Evolutionary conservation across 2,113 vertebrate genomes (phyloP), one percentile per base, ranked within the genome.

Genomic region (Rhinichthys klamathensis): DNA sequence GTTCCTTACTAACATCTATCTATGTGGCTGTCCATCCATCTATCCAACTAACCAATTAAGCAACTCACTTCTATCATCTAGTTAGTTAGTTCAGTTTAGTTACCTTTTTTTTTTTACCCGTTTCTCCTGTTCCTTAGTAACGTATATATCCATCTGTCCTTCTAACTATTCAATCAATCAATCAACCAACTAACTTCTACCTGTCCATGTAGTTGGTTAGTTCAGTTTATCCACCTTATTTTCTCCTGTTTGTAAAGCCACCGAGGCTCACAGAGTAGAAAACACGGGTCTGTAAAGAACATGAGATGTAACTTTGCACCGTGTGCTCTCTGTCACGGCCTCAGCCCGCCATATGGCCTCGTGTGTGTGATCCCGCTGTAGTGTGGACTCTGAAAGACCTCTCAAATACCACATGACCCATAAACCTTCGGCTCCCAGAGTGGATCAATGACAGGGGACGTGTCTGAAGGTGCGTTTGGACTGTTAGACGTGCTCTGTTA

Each of bases 401-500:
- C 91, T 92, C 87, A 87, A 83, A 88, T 92, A 88, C 90, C 90
- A 80, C 54, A 56, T 74, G 51, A 46, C 81, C 82, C 38, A 86
- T 86, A 84, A 74, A 80, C 77, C 74, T 61, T 0, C 58, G 84
- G 80, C 88, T 89, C 85, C 89, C 91, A 85, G 89, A 82, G 3
- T 83, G 88, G 82, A 86, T 83, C 69, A 75, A 86, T 90, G 87
- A 86, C 85, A 61, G 6, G 54, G 90, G 90, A 89, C 90, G 88
- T 94, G 93, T 92, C 88, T 81, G 65, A 87, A 89, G 90, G 87
- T 85, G 87, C 88, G 88, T 91, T 87, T 88, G 91, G 89, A 88
- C 92, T 92, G 91, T 95, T 94, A 93, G 93, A 46, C 88, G 90
- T 83, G 91, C 90, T 91, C 83, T 85, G 82, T 91, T 92, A 86